These are phyloP conservation scores for Mionectes macconnelli DNA, from an alignment of 2,113 vertebrate genomes.

Conservation along the genomic window DNA sequence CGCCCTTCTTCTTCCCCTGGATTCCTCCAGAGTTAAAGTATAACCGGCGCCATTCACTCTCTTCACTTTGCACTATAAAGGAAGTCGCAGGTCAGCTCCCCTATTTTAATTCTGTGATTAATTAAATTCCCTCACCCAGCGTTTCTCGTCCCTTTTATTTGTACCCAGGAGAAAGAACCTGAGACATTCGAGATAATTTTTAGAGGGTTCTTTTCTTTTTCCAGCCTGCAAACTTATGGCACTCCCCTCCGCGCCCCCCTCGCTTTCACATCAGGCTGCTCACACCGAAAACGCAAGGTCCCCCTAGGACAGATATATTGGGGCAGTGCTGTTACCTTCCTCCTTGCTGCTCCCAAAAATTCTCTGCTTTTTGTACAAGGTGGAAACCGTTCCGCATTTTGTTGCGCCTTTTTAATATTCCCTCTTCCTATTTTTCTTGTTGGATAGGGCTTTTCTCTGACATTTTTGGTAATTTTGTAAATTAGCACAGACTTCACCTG, in stretches of 20 bases:
- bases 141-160: conserved; percentile 37
- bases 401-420: background rate
- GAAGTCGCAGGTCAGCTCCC: conserved; percentile 76
- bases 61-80: conserved; percentile 84
- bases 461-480: background rate
- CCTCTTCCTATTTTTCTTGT: background rate
- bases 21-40: conserved; percentile 91
- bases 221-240: background rate
- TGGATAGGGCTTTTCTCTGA: background rate
- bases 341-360: background rate
- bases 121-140: conserved; percentile 57
- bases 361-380: background rate
- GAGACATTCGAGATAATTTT: background rate
- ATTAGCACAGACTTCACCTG: background rate
- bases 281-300: background rate
- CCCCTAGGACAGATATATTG: background rate
- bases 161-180: conserved; percentile 27
- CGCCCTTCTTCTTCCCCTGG: conserved; percentile 69
- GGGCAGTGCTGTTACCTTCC: background rate
- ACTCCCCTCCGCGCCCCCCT: background rate
- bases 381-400: background rate
- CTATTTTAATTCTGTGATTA: conserved; percentile 66
- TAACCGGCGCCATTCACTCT: conserved; percentile 88
- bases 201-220: background rate
- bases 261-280: background rate